Percentiles rank a stretch among this genome's conserved stretches.
Conservation (phyloP, 2,113 vertebrate genomes). For the Bufo bufo region DNA sequence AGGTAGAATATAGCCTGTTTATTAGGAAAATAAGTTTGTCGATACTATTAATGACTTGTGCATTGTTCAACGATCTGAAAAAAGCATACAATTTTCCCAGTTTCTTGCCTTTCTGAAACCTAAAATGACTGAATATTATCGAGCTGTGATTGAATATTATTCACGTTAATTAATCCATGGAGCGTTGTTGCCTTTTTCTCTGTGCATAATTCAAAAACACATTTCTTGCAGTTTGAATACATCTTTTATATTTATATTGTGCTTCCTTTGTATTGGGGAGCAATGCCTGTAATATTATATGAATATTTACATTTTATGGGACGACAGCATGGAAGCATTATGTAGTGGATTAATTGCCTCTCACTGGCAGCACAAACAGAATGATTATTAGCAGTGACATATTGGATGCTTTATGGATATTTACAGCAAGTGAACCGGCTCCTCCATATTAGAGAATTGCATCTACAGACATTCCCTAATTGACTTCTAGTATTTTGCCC, state of each 20-base stretch:
- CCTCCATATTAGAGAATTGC: not conserved
- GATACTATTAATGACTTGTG: conserved; percentile 18
- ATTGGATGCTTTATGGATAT: not conserved
- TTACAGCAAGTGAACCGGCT: not conserved
- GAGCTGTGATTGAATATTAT: conserved; percentile 32
- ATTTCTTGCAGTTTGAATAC: conserved; percentile 29
- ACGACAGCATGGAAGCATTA: conserved; percentile 11
- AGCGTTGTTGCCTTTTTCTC: conserved; percentile 17
- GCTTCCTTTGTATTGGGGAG: conserved; percentile 19
- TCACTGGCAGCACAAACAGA: not conserved
- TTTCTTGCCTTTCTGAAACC: conserved; percentile 16
- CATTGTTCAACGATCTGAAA: not conserved
- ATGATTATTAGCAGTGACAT: not conserved
- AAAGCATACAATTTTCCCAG: not conserved
- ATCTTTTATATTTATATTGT: conserved; percentile 23
- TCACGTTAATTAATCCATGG: conserved; percentile 5
- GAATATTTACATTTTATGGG: conserved; percentile 17
- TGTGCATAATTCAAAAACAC: not conserved
- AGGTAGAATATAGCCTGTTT: not conserved
- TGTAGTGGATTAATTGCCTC: conserved; percentile 30
- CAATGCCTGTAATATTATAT: not conserved
- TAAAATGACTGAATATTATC: conserved; percentile 12
- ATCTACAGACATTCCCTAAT: not conserved
- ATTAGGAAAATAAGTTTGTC: not conserved
- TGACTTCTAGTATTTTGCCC: not conserved